These are phyloP conservation scores for Aphelenchoides besseyi DNA, from an alignment of 1,140 invertebrate species.

Conservation along the genomic window DNA sequence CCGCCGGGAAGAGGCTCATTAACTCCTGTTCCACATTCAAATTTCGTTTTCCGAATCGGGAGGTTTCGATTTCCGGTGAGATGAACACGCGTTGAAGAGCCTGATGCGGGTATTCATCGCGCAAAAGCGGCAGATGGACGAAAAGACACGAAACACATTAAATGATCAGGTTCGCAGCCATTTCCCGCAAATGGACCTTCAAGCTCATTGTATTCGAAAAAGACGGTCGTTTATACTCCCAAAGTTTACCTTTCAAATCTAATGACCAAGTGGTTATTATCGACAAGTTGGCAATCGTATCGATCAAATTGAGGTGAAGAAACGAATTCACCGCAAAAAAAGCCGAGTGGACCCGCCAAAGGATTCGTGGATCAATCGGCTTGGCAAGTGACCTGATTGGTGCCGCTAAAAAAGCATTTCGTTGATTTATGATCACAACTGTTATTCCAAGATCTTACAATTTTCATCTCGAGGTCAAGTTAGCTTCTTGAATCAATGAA, in stretches of 20 bases:
- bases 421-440: slow-evolving; percentile 1
- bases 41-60: not conserved
- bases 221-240: not conserved
- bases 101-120: too few relatives aligned
- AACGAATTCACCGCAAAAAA: not conserved
- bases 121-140: slow-evolving; percentile 1
- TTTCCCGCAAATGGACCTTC: not conserved
- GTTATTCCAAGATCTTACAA: slow-evolving; percentile 6
- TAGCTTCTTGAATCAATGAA: too few relatives aligned
- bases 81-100: too few relatives aligned
- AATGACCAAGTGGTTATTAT: too few relatives aligned
- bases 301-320: not conserved
- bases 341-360: not conserved
- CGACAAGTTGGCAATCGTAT: not conserved
- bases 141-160: too few relatives aligned
- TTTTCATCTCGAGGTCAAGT: too few relatives aligned
- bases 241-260: too few relatives aligned
- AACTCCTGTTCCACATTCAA: not conserved
- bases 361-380: not conserved
- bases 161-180: not conserved
- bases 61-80: slow-evolving; percentile 2
- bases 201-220: not conserved
- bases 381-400: not conserved
- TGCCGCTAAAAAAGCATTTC: not conserved
- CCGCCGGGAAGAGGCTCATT: not conserved